phyloP scores from a whole-genome alignment of 2,888 invertebrate species.

The Ormyrus rosae region DNA sequence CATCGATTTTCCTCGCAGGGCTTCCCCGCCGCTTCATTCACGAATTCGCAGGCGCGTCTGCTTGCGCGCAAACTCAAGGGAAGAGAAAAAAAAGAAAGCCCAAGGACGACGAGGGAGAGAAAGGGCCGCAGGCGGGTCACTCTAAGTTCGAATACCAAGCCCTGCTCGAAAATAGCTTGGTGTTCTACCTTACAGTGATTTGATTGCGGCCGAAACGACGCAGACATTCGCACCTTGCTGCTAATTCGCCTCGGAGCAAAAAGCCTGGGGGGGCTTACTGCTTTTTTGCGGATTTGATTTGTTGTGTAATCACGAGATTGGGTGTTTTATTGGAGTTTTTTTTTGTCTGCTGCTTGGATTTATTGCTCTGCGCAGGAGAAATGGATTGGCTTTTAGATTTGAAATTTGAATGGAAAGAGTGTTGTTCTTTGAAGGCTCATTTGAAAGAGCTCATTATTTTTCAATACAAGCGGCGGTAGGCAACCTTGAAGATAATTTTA shows the following conservation, averaged over 20 bases:
- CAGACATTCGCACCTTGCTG: constrained; percentile 1
- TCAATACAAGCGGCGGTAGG: background rate
- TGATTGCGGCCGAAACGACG: constrained; percentile 76
- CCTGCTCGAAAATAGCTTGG: constrained; percentile 86
- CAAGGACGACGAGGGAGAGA: background rate
- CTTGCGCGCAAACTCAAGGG: background rate
- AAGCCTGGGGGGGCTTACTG: background rate
- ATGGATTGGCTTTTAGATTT: no score
- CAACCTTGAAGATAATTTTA: constrained; percentile 41
- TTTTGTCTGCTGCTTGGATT: no score
- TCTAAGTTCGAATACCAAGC: constrained; percentile 97
- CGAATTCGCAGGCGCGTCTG: constrained; percentile 13
- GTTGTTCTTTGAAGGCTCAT: constrained; percentile 12
- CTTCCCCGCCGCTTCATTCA: constrained; percentile 42
- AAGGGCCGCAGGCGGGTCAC: constrained; percentile 81
- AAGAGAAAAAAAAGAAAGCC: background rate
- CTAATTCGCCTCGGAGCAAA: background rate
- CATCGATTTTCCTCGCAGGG: constrained; percentile 50
- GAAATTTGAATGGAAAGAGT: no score
- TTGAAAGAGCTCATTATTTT: constrained; percentile 34
- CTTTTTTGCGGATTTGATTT: background rate
- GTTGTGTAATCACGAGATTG: background rate
- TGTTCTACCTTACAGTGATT: constrained; percentile 98
- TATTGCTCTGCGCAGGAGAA: no score
- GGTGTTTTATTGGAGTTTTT: no score